Evolutionary conservation across 2,888 invertebrate genomes (phyloP).

Genomic region (Ectobius pallidus): DNA sequence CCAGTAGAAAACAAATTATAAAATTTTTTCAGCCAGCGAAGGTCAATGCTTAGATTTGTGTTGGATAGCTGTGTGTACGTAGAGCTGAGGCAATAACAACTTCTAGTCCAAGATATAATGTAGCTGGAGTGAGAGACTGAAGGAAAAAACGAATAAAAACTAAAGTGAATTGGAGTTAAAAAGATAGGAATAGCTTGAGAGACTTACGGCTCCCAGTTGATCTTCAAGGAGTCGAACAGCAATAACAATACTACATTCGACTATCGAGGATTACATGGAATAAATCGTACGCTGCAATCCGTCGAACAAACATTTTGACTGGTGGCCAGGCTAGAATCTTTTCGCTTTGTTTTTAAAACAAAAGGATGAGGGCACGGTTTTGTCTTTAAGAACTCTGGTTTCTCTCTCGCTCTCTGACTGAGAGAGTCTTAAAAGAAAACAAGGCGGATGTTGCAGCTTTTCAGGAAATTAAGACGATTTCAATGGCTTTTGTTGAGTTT

Average conservation of each 20-base stretch:
- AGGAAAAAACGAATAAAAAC: background rate
- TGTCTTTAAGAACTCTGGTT: conserved; percentile 19
- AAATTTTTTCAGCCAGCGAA: too few relatives aligned
- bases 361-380: conserved; percentile 5
- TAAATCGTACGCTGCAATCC: conserved; percentile 33
- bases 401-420: too few relatives aligned
- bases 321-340: conserved; percentile 30
- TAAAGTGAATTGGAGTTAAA: conserved; percentile 7
- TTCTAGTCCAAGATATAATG: background rate
- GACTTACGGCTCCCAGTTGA: background rate
- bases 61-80: too few relatives aligned
- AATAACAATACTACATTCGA: conserved; percentile 5
- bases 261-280: conserved; percentile 29
- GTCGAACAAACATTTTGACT: conserved; percentile 36
- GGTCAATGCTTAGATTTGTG: too few relatives aligned
- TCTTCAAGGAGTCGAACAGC: conserved; percentile 4
- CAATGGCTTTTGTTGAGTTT: conserved; percentile 22
- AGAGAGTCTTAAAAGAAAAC: conserved; percentile 34
- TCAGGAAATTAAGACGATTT: conserved; percentile 38
- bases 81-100: background rate
- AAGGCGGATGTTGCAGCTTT: conserved; percentile 33
- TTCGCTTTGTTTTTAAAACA: conserved; percentile 13
- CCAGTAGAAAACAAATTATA: too few relatives aligned
- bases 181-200: background rate
- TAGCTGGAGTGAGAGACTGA: too few relatives aligned